Evolutionary conservation across 2,113 vertebrate genomes (phyloP).

Genomic region (Bolborhynchus lineola): DNA sequence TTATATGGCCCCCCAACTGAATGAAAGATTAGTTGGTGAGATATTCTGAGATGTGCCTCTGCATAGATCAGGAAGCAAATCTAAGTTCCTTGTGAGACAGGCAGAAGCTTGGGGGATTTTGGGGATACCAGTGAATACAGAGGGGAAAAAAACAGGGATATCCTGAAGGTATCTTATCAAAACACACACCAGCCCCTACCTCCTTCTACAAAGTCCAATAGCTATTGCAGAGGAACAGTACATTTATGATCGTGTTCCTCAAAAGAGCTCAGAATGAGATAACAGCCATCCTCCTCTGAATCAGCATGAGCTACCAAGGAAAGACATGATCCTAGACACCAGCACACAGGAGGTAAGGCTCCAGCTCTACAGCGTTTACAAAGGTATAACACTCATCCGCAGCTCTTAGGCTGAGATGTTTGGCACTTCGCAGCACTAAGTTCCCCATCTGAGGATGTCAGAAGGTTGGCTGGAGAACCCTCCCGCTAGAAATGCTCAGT

Average conservation of each 20-base stretch:
- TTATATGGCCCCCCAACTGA: not conserved
- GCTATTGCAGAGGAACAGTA: not conserved
- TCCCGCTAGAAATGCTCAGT: not conserved
- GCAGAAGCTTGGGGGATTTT: not conserved
- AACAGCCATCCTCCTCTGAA: not conserved
- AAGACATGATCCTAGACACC: rapidly evolving
- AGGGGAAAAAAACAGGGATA: not conserved
- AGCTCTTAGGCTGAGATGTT: not conserved
- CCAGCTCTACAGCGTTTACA: not conserved
- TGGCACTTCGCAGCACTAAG: not conserved
- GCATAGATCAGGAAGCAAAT: not conserved
- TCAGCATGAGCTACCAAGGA: not conserved
- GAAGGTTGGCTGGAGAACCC: not conserved
- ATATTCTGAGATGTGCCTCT: not conserved
- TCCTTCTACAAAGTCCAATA: not conserved
- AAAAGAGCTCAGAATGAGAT: not conserved
- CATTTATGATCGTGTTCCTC: not conserved
- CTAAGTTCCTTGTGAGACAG: not conserved
- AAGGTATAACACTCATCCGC: not conserved
- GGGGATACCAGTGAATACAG: not conserved
- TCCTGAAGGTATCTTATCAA: not conserved
- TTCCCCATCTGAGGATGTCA: not conserved
- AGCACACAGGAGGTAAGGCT: not conserved
- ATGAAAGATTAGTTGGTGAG: not conserved
- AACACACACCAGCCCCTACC: not conserved